Evolutionary conservation across 92 coral and sea anemone genomes (phyloP).

Genomic region (Phenganax subtilis): DNA sequence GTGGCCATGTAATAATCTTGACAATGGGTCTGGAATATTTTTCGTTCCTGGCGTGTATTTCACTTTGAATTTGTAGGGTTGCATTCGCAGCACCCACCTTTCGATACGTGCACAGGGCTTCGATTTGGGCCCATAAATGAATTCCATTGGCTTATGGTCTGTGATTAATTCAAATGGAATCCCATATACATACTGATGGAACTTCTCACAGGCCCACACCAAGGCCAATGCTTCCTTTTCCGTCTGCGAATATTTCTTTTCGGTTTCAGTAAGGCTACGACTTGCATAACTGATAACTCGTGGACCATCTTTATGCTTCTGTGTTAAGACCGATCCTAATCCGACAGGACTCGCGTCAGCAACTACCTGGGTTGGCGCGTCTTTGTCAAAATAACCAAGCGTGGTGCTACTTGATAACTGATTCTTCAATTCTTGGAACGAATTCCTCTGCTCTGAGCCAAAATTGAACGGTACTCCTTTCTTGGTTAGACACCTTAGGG

Average conservation of each 20-base stretch:
- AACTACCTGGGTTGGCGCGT: conserved; percentile 42
- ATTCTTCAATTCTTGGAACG: conserved; percentile 37
- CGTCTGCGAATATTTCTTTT: conserved; percentile 29
- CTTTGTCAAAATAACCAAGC: conserved; percentile 41
- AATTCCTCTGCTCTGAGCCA: conserved; percentile 42
- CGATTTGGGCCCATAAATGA: conserved; percentile 48
- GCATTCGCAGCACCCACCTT: conserved; percentile 52
- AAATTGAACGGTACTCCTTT: conserved; percentile 34
- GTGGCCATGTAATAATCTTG: conserved; percentile 34
- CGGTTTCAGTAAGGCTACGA: conserved; percentile 41
- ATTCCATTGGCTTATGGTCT: conserved; percentile 56
- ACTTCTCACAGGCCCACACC: conserved; percentile 44
- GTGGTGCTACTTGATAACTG: conserved; percentile 37
- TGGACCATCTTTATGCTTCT: conserved; percentile 28
- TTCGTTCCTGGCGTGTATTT: conserved; percentile 49
- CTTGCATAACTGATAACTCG: conserved; percentile 40
- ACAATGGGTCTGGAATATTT: conserved; percentile 54
- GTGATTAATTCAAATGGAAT: conserved; percentile 38
- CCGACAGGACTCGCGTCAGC: conserved; percentile 45
- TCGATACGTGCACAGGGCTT: conserved; percentile 44
- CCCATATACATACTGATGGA: conserved; percentile 8
- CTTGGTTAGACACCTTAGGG: conserved; percentile 40
- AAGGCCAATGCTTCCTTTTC: neutral
- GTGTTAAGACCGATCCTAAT: conserved; percentile 39
- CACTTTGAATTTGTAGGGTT: conserved; percentile 50